Evolutionary conservation across 2,888 invertebrate genomes (phyloP).

Genomic region (Dolichomitus sp.): DNA sequence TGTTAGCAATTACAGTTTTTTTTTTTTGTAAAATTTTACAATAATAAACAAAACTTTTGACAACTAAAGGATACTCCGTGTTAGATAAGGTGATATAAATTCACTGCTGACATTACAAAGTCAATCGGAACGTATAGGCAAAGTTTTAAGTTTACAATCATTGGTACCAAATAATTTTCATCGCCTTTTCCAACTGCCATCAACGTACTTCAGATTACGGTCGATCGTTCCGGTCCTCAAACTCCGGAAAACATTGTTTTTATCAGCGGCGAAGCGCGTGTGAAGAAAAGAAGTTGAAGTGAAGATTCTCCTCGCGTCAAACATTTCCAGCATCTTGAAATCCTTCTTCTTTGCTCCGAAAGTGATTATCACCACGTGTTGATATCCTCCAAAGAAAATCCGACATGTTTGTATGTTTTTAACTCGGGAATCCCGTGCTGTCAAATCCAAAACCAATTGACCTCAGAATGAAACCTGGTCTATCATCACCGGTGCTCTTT

Average conservation of each 20-base stretch:
- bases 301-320: not conserved
- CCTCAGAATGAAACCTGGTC: slow-evolving; percentile 4
- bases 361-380: not conserved
- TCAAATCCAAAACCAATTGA: slow-evolving; percentile 32
- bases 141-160: no score
- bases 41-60: no score
- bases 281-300: not conserved
- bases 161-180: no score
- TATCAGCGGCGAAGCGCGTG: not conserved
- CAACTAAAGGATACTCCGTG: no score
- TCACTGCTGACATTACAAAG: no score
- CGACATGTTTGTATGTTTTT: not conserved
- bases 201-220: not conserved
- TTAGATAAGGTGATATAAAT: no score
- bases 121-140: no score
- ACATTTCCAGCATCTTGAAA: not conserved
- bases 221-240: slow-evolving; percentile 7
- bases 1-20: no score
- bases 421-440: not conserved
- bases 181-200: no score
- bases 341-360: not conserved
- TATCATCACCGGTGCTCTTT: slow-evolving; percentile 12
- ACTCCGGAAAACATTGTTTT: not conserved
- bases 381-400: not conserved
- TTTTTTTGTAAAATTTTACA: no score